Evolutionary conservation across 2,797 vertebrate genomes (phyloP).

Genomic region (Esox masquinongy): DNA sequence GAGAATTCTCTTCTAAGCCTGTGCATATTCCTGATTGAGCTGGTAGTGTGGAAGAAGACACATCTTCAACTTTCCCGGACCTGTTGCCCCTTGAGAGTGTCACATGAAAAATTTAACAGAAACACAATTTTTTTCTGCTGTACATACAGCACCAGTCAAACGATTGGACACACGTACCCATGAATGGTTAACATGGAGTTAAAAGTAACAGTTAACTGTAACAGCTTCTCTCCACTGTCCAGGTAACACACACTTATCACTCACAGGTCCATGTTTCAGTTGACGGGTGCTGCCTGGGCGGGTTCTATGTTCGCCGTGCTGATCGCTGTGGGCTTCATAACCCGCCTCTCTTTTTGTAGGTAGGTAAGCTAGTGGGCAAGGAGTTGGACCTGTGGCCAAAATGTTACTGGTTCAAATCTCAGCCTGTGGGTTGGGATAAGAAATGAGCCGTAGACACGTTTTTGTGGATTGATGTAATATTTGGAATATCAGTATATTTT

Average conservation of each 20-base stretch:
- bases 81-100: no score
- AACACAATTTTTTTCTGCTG: no score
- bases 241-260: slow-evolving; percentile 50
- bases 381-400: not conserved
- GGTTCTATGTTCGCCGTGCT: not conserved
- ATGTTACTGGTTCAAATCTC: no score
- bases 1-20: no score
- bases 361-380: no score
- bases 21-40: no score
- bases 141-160: no score
- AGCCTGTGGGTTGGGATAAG: no score
- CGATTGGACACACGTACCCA: no score
- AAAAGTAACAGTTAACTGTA: no score
- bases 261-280: slow-evolving; percentile 44
- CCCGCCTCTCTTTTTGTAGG: slow-evolving; percentile 61
- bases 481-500: not conserved
- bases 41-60: slow-evolving; percentile 38
- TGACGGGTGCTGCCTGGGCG: slow-evolving; percentile 35
- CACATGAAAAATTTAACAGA: no score
- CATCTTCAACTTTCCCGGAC: slow-evolving; percentile 43
- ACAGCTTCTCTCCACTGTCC: not conserved
- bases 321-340: slow-evolving; percentile 27
- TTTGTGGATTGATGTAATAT: not conserved
- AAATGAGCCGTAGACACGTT: not conserved
- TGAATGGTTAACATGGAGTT: no score